Conservation (phyloP, 2,888 invertebrate species). For the Torymus auratus region DNA sequence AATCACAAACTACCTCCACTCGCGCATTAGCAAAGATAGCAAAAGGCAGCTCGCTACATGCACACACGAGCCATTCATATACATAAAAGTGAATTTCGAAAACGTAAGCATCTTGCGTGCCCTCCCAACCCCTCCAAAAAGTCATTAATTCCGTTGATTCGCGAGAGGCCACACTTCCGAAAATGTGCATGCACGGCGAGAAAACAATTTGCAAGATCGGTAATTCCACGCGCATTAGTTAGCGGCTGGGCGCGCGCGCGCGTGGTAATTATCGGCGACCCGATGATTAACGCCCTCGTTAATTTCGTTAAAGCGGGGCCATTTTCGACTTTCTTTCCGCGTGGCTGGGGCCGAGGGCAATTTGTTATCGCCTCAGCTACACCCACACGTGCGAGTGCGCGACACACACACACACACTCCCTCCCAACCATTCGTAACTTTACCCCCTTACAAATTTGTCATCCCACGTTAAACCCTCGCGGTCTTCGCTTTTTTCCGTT, state of each 20-base stretch:
- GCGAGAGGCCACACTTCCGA: background rate
- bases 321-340: conserved; percentile 57
- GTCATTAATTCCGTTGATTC: conserved; percentile 29
- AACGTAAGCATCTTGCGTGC: conserved; percentile 16
- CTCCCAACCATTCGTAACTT: conserved; percentile 35
- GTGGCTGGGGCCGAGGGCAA: conserved; percentile 23
- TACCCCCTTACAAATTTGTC: conserved; percentile 49
- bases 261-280: conserved; percentile 55
- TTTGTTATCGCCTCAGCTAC: conserved; percentile 49
- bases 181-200: conserved; percentile 31
- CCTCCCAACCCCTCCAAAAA: background rate
- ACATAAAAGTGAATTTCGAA: background rate
- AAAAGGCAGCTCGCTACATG: no score
- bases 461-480: conserved; percentile 24
- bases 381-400: background rate
- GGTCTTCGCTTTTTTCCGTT: conserved; percentile 1
- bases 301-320: conserved; percentile 58
- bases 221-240: conserved; percentile 51
- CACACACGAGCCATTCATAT: no score
- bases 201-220: conserved; percentile 56
- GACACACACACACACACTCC: no score
- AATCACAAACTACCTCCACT: no score
- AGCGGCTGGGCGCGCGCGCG: conserved; percentile 17
- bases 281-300: conserved; percentile 57
- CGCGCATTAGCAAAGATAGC: no score